Evolutionary conservation across 1,140 invertebrate species (phyloP), one percentile per base, ranked within the genome.

Genomic region (Drosophila pruinosa): DNA sequence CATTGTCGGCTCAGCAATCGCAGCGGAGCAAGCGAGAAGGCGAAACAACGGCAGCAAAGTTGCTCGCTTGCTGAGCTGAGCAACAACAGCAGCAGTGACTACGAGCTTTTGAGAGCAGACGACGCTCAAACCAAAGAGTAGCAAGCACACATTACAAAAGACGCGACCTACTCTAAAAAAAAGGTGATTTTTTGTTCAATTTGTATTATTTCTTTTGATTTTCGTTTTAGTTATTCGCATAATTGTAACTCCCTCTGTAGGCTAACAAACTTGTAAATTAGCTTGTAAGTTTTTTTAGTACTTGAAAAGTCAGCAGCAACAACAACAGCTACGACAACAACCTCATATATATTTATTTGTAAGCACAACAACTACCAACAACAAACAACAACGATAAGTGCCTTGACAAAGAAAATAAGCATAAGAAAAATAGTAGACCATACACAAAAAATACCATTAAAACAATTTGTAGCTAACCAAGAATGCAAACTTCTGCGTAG

Each of bases 91-190:
- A 12, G 39, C 48, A 50, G 19, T 48, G 8, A 14, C 48, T 10
- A 22, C 53, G 41, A 71, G 43, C 61, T 58, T 65, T 48, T 65
- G 43, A 57, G 45, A 56, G 68, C 48, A 53, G 14, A 17, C 12
- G 31, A 17, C 43, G 34, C 59, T 63, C 21, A 56, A 43, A 14
- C 17, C n/a, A 53, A 53, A 53, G 61, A 34, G 59, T 53, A 68
- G 74, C 61, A 70, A 58, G 36, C 52, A 74, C 75, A 71, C 73
- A 70, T 67, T 72, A 68, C 41, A 65, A 71, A 52, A 82, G 76
- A 72, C 79, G 80, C 75, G 76, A 80, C 81, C 81, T 86, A 85
- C 81, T 80, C 72, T 38, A 41, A 68, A 59, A 77, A 82, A 81
- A 88, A 81, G 81, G 77, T 81, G 78, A 81, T 81, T 80, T 85